Percentiles rank a stretch among this genome's conserved stretches.
Evolutionary conservation across 92 coral and sea anemone species (phyloP).

Genomic region (Phenganax subtilis): DNA sequence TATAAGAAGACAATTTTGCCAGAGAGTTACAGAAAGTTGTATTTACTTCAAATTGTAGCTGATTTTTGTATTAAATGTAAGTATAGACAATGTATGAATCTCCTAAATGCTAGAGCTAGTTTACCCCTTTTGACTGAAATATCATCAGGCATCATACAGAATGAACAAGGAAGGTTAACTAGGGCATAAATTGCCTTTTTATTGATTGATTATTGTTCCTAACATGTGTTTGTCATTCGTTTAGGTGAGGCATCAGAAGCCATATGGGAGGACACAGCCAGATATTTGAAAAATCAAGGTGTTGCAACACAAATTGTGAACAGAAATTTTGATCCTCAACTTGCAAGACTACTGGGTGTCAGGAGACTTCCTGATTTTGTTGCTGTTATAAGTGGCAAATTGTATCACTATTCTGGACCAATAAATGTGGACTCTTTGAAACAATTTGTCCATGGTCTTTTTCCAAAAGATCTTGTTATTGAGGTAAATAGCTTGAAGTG

Average conservation of each 20-base stretch:
- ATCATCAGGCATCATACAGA: not conserved
- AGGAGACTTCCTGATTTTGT: constrained; percentile 73
- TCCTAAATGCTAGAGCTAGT: not conserved
- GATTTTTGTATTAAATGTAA: constrained; percentile 88
- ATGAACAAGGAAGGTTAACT: no score
- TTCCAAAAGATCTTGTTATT: constrained; percentile 57
- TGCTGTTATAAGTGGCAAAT: constrained; percentile 71
- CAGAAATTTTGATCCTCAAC: constrained; percentile 63
- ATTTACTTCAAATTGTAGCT: constrained; percentile 63
- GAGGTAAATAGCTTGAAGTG: constrained; percentile 47
- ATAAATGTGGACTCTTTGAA: constrained; percentile 56
- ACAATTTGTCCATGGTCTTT: constrained; percentile 61
- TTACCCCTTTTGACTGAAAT: not conserved
- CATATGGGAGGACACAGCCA: constrained; percentile 64
- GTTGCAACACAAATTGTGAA: constrained; percentile 71
- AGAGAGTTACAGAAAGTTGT: constrained; percentile 72
- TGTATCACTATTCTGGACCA: constrained; percentile 52
- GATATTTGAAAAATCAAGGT: constrained; percentile 64
- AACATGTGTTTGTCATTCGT: no score
- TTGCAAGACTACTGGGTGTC: constrained; percentile 58
- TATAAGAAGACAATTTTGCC: constrained; percentile 70
- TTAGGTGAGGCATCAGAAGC: constrained; percentile 73
- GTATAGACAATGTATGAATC: constrained; percentile 31
- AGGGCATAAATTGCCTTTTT: no score
- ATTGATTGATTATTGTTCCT: no score